These are phyloP conservation scores for Geotrupes spiniger DNA, from an alignment of 2,888 invertebrate species.

Conservation along the genomic window DNA sequence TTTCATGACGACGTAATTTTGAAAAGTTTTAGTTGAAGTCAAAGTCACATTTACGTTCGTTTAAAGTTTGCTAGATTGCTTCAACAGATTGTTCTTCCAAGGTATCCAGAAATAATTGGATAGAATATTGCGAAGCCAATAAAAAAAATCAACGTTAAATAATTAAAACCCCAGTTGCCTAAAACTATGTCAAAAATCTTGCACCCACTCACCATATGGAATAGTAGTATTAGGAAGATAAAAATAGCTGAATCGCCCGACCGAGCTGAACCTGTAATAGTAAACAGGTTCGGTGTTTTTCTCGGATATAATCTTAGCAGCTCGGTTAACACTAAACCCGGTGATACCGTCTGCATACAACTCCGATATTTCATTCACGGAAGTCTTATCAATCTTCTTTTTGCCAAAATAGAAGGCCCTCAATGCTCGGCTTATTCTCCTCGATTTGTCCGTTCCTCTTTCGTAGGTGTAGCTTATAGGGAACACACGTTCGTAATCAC, in stretches of 20 bases:
- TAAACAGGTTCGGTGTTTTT: constrained; percentile 57
- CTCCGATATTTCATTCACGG: constrained; percentile 46
- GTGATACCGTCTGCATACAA: constrained; percentile 60
- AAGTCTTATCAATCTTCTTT: constrained; percentile 44
- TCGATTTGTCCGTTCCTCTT: constrained; percentile 53
- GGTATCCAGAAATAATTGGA: too few species aligned
- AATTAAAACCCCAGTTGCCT: too few species aligned
- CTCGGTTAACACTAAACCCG: constrained; percentile 59
- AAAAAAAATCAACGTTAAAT: too few species aligned
- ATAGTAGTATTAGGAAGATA: constrained; percentile 50
- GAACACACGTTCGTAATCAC: constrained; percentile 59
- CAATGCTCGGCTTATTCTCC: constrained; percentile 54
- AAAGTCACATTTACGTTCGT: too few species aligned
- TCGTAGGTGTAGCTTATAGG: constrained; percentile 65
- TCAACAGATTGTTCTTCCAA: too few species aligned
- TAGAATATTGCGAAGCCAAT: too few species aligned
- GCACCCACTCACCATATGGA: constrained; percentile 33
- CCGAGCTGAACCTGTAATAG: constrained; percentile 61
- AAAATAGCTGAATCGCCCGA: constrained; percentile 59
- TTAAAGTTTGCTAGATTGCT: too few species aligned
- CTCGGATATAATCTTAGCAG: constrained; percentile 58
- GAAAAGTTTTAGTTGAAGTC: too few species aligned
- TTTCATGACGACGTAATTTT: too few species aligned
- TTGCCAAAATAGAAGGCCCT: constrained; percentile 54
- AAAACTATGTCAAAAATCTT: too few species aligned